Conservation (phyloP, 2,113 vertebrate genomes). For the Festucalex cinctus region DNA sequence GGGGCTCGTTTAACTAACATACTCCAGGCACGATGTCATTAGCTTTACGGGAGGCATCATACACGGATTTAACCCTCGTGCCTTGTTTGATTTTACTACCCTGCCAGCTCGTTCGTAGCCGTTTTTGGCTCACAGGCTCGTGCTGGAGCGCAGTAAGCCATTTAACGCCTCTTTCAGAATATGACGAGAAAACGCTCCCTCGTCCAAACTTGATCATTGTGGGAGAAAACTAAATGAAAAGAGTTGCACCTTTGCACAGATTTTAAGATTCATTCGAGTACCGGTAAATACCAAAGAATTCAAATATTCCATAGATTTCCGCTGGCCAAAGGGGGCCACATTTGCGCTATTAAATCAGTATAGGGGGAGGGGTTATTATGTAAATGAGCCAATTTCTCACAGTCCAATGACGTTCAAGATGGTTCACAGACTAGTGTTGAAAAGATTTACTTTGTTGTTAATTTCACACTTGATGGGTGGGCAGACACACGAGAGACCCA, state of each 20-base stretch:
- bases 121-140: too few relatives aligned
- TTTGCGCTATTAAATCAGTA: too few relatives aligned
- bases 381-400: neutral
- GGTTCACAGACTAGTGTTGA: neutral
- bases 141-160: too few relatives aligned
- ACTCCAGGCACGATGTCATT: constrained; percentile 46
- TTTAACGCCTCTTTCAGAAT: too few relatives aligned
- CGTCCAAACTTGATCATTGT: neutral
- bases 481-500: neutral
- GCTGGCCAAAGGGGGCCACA: too few relatives aligned
- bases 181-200: too few relatives aligned
- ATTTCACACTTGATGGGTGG: neutral
- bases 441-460: neutral
- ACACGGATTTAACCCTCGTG: constrained; percentile 11
- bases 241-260: too few relatives aligned
- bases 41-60: constrained; percentile 24
- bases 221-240: too few relatives aligned
- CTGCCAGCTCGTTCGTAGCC: neutral
- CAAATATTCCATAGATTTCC: too few relatives aligned
- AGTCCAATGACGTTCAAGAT: neutral
- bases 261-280: too few relatives aligned
- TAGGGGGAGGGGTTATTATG: neutral
- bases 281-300: too few relatives aligned
- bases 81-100: neutral
- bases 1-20: constrained; percentile 49